phyloP scores from a whole-genome alignment of 1,140 invertebrate species.

The Drosophila varians region DNA sequence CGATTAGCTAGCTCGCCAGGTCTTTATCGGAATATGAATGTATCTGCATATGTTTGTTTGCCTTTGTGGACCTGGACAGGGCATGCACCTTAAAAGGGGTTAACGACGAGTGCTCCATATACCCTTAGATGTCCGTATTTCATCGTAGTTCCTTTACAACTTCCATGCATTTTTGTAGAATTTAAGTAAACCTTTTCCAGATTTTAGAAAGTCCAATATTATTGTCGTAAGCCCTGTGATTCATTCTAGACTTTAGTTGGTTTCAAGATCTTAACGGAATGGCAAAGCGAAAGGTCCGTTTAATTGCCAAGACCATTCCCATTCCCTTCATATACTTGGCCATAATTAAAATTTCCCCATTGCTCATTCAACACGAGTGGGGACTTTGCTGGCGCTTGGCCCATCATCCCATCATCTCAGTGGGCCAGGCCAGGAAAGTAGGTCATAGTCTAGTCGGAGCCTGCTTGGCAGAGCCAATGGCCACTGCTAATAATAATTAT shows the following conservation, averaged over 20 bases:
- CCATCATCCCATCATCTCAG: conserved; percentile 16
- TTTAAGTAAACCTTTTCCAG: too few species aligned
- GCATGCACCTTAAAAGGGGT: conserved; percentile 40
- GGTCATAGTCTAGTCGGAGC: conserved; percentile 59
- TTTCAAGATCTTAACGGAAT: conserved; percentile 5
- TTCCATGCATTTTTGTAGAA: too few species aligned
- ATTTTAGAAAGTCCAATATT: background rate
- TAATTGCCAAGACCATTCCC: conserved; percentile 21
- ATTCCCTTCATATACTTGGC: conserved; percentile 37
- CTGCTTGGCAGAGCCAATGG: conserved; percentile 5
- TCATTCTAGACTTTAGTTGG: background rate
- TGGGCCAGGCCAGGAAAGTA: conserved; percentile 44
- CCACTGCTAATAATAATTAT: conserved; percentile 52
- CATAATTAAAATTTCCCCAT: conserved; percentile 48
- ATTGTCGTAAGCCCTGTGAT: background rate
- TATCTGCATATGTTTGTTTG: background rate
- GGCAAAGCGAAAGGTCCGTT: conserved; percentile 16
- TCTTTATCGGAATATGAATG: too few species aligned
- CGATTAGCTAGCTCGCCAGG: conserved; percentile 25
- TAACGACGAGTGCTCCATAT: conserved; percentile 48
- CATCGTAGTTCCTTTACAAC: background rate
- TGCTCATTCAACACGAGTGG: conserved; percentile 31
- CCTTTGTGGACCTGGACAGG: conserved; percentile 15
- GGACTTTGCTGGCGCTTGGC: conserved; percentile 4
- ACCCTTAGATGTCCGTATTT: background rate